These are phyloP conservation scores for Oncorhynchus kisutch DNA, from an alignment of 2,113 vertebrate species.

Conservation along the genomic window DNA sequence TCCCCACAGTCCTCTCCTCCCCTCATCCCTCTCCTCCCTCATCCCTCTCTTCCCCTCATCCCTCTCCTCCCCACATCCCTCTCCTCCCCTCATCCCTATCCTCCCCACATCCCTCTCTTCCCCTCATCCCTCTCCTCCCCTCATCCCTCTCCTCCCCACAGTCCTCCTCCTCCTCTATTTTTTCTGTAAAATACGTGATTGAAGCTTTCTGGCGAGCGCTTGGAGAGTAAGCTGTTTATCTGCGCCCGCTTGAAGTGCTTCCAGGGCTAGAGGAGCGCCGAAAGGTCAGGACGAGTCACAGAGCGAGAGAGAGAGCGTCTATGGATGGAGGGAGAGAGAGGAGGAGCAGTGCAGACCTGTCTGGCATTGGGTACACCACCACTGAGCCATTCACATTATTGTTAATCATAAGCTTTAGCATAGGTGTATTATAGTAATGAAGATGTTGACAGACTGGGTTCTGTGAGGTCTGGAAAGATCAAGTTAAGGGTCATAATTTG, in stretches of 20 bases:
- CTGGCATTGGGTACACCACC: neutral
- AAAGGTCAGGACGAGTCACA: slow-evolving; percentile 58
- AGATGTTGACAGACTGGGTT: neutral
- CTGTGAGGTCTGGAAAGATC: slow-evolving; percentile 6
- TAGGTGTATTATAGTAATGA: neutral
- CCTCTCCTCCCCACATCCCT: too few relatives aligned
- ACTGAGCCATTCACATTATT: neutral
- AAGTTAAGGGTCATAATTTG: slow-evolving; percentile 4
- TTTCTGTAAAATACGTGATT: slow-evolving; percentile 66
- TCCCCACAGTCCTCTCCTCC: too few relatives aligned
- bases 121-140: slow-evolving; percentile 8
- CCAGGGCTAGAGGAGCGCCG: slow-evolving; percentile 58
- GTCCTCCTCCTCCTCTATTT: slow-evolving; percentile 14
- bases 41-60: too few relatives aligned
- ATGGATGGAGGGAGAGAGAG: neutral
- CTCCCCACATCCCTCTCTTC: too few relatives aligned
- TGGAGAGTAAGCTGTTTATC: slow-evolving; percentile 71
- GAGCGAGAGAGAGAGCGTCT: too few relatives aligned
- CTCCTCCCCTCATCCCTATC: too few relatives aligned
- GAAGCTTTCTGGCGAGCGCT: slow-evolving; percentile 57
- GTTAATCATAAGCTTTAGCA: too few relatives aligned
- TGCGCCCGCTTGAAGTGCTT: slow-evolving; percentile 66
- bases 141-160: slow-evolving; percentile 8
- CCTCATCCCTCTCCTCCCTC: too few relatives aligned
- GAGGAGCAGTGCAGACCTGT: slow-evolving; percentile 18